A percentile compares a stretch with the other conserved stretches of the same genome.
Conservation (phyloP, 2,113 vertebrate species). For the Galemys pyrenaicus region DNA sequence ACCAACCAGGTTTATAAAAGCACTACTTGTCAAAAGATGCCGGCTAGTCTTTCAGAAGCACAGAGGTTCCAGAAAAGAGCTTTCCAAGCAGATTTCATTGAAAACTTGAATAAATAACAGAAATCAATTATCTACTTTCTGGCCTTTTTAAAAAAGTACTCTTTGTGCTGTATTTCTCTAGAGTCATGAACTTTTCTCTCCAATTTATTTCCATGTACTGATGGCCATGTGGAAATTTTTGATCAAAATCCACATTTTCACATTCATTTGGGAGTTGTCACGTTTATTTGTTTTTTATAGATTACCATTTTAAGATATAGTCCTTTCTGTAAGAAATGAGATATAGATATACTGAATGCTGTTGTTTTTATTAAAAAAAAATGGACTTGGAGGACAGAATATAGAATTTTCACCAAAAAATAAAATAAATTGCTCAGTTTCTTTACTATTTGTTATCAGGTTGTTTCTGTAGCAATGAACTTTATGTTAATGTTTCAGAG, state of each 20-base stretch:
- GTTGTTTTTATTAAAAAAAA: not conserved
- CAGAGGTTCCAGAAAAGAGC: rapidly evolving
- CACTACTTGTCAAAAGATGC: too few species aligned
- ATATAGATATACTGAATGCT: not conserved
- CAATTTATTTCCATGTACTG: not conserved
- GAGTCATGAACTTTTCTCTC: not conserved
- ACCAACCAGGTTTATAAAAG: too few species aligned
- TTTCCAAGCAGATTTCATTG: not conserved
- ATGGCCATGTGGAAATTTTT: not conserved
- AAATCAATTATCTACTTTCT: not conserved
- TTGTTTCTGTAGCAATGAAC: not conserved
- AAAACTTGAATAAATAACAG: not conserved
- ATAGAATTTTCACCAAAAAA: not conserved
- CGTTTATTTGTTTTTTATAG: not conserved
- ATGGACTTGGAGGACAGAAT: not conserved
- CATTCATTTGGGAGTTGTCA: not conserved
- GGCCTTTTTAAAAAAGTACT: not conserved
- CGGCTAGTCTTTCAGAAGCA: not conserved
- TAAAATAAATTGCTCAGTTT: not conserved
- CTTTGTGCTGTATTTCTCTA: not conserved
- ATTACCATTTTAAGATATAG: not conserved
- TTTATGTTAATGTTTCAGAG: conserved; percentile 34
- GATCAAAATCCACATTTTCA: not conserved
- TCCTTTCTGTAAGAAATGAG: not conserved
- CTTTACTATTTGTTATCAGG: not conserved